Evolutionary conservation across 1,140 invertebrate species (phyloP).

Genomic region (Stratiolaelaps scimitus): DNA sequence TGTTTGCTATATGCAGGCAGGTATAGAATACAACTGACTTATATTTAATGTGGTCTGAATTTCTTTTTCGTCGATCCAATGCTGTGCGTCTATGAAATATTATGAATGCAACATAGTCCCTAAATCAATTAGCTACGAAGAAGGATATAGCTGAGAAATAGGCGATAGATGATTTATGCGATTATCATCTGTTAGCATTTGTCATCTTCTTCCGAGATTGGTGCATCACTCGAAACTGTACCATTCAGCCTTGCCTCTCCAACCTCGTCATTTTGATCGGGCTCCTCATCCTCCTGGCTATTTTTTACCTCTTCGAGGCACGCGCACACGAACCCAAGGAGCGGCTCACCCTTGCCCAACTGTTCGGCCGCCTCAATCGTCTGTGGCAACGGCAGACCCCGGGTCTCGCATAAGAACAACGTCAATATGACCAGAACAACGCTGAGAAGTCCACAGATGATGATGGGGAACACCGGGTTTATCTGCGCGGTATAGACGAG

Average conservation of each 20-base stretch:
- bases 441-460: slow-evolving; percentile 24
- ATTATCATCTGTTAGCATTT: not conserved
- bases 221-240: too few relatives aligned
- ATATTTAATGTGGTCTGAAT: too few relatives aligned
- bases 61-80: too few relatives aligned
- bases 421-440: slow-evolving; percentile 15
- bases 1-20: too few relatives aligned
- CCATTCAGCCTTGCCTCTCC: too few relatives aligned
- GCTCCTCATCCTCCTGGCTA: not conserved
- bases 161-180: too few relatives aligned
- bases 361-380: slow-evolving; percentile 26
- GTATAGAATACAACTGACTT: too few relatives aligned
- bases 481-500: slow-evolving; percentile 50
- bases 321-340: slow-evolving; percentile 4
- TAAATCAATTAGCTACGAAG: too few relatives aligned
- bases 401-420: slow-evolving; percentile 14
- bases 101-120: too few relatives aligned
- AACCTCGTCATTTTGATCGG: not conserved
- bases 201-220: not conserved
- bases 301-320: slow-evolving; percentile 3
- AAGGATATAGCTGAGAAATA: too few relatives aligned
- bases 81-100: too few relatives aligned
- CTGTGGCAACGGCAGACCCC: slow-evolving; percentile 18
- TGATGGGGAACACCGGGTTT: slow-evolving; percentile 24
- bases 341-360: slow-evolving; percentile 1